A percentile compares a stretch with the other conserved stretches of the same genome.
Evolutionary conservation across 2,113 vertebrate genomes (phyloP).

Genomic region (Chloropsis hardwickii): DNA sequence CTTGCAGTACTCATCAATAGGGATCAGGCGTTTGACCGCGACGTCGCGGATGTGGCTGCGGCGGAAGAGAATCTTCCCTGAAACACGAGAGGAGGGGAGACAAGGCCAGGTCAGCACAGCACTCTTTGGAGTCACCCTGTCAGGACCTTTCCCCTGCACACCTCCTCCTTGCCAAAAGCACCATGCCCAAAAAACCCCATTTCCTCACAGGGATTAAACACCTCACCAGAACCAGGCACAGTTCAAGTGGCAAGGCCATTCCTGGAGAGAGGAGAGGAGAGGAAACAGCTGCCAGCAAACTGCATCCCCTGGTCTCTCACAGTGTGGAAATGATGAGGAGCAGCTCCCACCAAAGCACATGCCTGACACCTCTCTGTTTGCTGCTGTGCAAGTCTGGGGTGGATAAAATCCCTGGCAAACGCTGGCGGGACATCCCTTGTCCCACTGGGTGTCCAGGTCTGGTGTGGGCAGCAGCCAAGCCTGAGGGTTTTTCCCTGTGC

Average conservation of each 20-base stretch:
- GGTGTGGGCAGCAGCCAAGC: background rate
- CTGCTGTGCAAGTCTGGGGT: background rate
- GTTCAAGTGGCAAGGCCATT: accelerated
- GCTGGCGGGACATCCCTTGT: background rate
- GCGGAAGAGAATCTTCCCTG: slow-evolving; percentile 98
- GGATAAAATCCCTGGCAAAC: background rate
- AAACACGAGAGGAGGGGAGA: background rate
- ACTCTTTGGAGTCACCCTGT: background rate
- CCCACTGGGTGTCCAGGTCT: background rate
- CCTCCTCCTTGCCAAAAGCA: background rate
- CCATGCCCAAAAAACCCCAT: accelerated
- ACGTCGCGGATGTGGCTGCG: slow-evolving; percentile 96
- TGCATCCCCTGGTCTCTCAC: background rate
- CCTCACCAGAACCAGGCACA: background rate
- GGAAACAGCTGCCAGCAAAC: background rate
- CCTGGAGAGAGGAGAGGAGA: background rate
- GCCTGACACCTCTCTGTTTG: background rate
- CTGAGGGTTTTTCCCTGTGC: background rate
- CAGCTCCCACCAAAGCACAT: background rate
- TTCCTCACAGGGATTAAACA: background rate
- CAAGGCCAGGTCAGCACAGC: background rate
- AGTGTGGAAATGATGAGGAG: accelerated
- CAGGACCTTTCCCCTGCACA: background rate
- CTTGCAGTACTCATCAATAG: slow-evolving; percentile 97
- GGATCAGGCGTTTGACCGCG: slow-evolving; percentile 92